Conservation (phyloP, 2,113 vertebrate species). For the Romanogobio albipinnatus region DNA sequence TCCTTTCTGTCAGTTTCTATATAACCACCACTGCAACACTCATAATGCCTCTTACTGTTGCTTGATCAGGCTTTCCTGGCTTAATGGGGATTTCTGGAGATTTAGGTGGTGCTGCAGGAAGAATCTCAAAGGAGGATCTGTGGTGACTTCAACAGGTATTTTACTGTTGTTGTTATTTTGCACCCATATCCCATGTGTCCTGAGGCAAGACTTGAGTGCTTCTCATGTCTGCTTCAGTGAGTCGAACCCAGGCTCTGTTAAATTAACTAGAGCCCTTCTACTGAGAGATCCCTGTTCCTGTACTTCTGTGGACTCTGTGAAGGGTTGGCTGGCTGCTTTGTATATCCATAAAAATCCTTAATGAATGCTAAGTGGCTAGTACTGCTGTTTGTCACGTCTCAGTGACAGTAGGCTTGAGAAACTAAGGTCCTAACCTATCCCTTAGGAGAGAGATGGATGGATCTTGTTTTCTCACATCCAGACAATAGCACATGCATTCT, state of each 20-base stretch:
- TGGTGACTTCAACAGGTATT: constrained; percentile 27
- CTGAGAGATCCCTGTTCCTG: constrained; percentile 11
- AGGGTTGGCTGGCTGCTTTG: constrained; percentile 9
- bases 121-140: constrained; percentile 16
- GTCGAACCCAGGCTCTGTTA: constrained; percentile 13
- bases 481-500: constrained; percentile 44
- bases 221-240: not conserved
- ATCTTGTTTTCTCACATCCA: constrained; percentile 35
- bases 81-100: constrained; percentile 30
- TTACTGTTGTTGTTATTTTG: constrained; percentile 20
- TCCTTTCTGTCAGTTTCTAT: not conserved
- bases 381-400: constrained; percentile 14
- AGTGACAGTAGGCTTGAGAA: constrained; percentile 2
- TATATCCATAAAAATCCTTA: constrained; percentile 22
- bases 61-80: not conserved
- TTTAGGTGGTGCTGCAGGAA: constrained; percentile 9
- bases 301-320: not conserved
- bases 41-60: not conserved
- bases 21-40: not conserved
- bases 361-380: not conserved
- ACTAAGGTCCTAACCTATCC: not conserved
- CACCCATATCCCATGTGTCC: constrained; percentile 7
- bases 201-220: constrained; percentile 36
- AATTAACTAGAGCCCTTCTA: constrained; percentile 52
- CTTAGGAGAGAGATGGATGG: not conserved